Conservation (phyloP, 2,888 invertebrate species). For the Tholera decimalis region DNA sequence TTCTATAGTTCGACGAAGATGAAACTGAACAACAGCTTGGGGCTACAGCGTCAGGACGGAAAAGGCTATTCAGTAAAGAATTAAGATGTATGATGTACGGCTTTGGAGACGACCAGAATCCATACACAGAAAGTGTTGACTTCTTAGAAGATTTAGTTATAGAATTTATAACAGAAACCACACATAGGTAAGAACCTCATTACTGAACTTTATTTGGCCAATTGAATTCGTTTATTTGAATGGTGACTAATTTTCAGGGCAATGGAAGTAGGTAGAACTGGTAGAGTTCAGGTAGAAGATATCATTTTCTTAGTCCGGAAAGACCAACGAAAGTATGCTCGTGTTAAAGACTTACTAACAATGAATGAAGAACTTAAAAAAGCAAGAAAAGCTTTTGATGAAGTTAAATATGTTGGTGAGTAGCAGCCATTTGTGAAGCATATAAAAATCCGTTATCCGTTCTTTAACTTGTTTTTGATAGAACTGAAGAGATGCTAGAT, state of each 20-base stretch:
- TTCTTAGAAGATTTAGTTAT: conserved; percentile 99
- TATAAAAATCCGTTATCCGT: not conserved
- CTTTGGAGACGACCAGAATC: conserved; percentile 99
- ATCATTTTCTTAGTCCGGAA: conserved; percentile 98
- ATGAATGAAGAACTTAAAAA: conserved; percentile 99
- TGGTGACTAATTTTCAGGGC: conserved; percentile 91
- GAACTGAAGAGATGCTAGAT: conserved; percentile 15
- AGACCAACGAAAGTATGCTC: conserved; percentile 98
- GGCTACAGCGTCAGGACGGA: conserved; percentile 93
- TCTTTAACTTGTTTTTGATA: not conserved
- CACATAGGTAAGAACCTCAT: conserved; percentile 71
- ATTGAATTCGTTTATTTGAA: not conserved
- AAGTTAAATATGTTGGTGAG: conserved; percentile 98
- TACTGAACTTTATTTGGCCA: not conserved
- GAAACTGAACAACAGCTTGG: conserved; percentile 94
- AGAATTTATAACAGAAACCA: conserved; percentile 99
- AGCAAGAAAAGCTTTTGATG: conserved; percentile 99
- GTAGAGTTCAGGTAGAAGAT: conserved; percentile 99
- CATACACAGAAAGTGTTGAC: conserved; percentile 99
- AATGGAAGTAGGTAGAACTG: conserved; percentile 99
- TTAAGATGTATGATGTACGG: conserved; percentile 99
- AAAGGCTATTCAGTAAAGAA: conserved; percentile 97
- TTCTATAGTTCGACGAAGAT: conserved; percentile 92
- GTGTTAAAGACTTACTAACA: conserved; percentile 98
- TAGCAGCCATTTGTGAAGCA: conserved; percentile 42